Base-by-base conservation (phyloP, 2,888 invertebrate species). In the Platycheirus rosarum region DNA sequence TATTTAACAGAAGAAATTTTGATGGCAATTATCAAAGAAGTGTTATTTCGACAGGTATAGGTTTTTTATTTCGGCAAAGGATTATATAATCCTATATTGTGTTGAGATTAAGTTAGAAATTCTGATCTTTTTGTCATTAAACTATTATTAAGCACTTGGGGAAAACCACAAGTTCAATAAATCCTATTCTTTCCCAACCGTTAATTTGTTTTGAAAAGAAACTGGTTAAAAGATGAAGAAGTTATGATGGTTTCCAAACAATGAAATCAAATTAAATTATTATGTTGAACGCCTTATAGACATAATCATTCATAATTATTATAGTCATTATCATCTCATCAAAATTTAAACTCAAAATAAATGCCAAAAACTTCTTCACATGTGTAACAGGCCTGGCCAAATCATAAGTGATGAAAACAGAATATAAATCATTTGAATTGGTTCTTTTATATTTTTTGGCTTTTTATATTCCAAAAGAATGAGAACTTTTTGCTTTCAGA, bases 231-330 rank as follows among this genome's bases (percentile, higher is more conserved):
- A 3, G 7, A 32, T 7, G 8, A 32, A 32, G 29, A 32, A 32
- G 8, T 8, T 8, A 32, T 32, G 29, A 32, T 32, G 29, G 29
- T 26, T 20, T 20, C 23, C 2, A 13, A 18, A 55, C 2, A 37
- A 55, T 23, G 37, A 13, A 57, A 40, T 14, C 14, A 14, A 57
- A 40, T 55, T 23, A 57, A 57, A 57, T 57, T 40, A 40, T 57
- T n/a, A 57, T 14, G 11, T 40, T 57, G 37, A 14, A 9, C 14
- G 40, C 14, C 14, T 57, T 37, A 37, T 55, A 40, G 40, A 57
- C 40, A 57, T 57, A 23, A 14, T 57, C 57, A 57, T 13, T 57
- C 40, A 57, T 53, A 53, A 16, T 40, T 13, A 16, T 55, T 55
- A 18, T 26, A 26, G 23, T 14, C 13, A 40, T 57, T 23, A 57